A percentile compares a stretch with the other conserved stretches of the same genome.
phyloP scores from a whole-genome alignment of 1,140 invertebrate genomes.

The Ips typographus region DNA sequence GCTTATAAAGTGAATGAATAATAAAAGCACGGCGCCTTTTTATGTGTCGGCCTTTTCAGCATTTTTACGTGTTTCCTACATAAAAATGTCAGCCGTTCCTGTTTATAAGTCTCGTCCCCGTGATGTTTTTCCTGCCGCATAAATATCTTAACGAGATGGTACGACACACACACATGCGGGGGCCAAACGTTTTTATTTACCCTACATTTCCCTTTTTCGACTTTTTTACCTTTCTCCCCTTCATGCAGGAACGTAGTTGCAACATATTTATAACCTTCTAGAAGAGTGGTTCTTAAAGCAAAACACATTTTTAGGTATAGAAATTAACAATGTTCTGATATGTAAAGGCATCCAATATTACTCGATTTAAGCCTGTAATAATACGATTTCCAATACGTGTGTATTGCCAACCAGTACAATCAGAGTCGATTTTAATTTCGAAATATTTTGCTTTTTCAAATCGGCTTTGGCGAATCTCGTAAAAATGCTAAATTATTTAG shows the following conservation, averaged over 20 bases:
- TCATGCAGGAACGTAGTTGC: not conserved
- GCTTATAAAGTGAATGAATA: conserved; percentile 34
- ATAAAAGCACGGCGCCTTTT: conserved; percentile 31
- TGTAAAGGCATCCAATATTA: not conserved
- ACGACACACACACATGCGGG: conserved; percentile 17
- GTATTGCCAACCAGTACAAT: not conserved
- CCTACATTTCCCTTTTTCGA: not conserved
- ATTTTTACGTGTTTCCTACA: conserved; percentile 27
- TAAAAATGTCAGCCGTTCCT: conserved; percentile 33
- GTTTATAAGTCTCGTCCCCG: conserved; percentile 24
- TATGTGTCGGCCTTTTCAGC: conserved; percentile 20
- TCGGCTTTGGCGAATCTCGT: not conserved
- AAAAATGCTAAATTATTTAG: conserved; percentile 4
- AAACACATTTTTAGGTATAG: no score
- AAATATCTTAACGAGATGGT: conserved; percentile 28
- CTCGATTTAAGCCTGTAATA: conserved; percentile 1
- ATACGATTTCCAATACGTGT: conserved; percentile 1
- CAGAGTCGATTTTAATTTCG: not conserved
- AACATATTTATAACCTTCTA: no score
- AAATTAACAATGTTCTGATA: no score
- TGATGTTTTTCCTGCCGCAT: conserved; percentile 27
- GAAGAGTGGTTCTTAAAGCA: no score
- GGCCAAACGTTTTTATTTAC: conserved; percentile 1
- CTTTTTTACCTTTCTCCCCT: not conserved
- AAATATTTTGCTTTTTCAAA: not conserved